Evolutionary conservation across 1,140 invertebrate genomes (phyloP), one percentile per base, ranked within the genome.

Genomic region (Bombus pyrosoma): DNA sequence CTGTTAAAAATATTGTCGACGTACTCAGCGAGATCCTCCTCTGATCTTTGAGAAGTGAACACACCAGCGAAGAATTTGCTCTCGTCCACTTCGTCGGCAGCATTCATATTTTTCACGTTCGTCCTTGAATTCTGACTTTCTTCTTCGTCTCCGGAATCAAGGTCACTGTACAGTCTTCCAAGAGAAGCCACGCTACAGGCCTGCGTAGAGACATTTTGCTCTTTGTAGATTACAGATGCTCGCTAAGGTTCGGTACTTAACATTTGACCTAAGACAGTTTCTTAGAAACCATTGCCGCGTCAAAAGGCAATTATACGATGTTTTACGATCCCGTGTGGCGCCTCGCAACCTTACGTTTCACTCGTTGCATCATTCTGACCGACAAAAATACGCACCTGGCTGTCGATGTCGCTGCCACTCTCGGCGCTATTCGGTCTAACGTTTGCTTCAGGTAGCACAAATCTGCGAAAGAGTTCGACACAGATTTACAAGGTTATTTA

Each of bases 341-440:
- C 47, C 47, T 53, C 47, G 18, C 18, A 22, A 53, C 18, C 22
- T 71, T 47, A 75, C 41, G 43, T 77, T 43, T 47, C 28, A 2
- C 43, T 62, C 34, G 39, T 85, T 82, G 85, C 53, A 62, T 87
- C 47, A 53, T n/a, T 71, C 32, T n/a, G 57, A 1, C n/a, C 57
- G 79, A 32, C 69, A 47, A 25, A 83, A 69, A 68, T 90, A 86
- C 81, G 72, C 85, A 93, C 93, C 91, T 94, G 93, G 74, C 94
- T 94, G 28, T 94, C 94, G 75, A 92, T 83, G 47, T 94, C 94
- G 84, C 94, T 95, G 57, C 92, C 91, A 81, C 94, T 95, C 82
- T 94, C 94, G 12, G 90, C 92, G 73, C 94, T 94, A 71, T 91
- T 94, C 12, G 92, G 90, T 64, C 93, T 91, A 28, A 89, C 87